Percentiles rank a stretch among this genome's conserved stretches.
phyloP scores from a whole-genome alignment of 2,888 invertebrate genomes.

The Himalopsyche japonica region DNA sequence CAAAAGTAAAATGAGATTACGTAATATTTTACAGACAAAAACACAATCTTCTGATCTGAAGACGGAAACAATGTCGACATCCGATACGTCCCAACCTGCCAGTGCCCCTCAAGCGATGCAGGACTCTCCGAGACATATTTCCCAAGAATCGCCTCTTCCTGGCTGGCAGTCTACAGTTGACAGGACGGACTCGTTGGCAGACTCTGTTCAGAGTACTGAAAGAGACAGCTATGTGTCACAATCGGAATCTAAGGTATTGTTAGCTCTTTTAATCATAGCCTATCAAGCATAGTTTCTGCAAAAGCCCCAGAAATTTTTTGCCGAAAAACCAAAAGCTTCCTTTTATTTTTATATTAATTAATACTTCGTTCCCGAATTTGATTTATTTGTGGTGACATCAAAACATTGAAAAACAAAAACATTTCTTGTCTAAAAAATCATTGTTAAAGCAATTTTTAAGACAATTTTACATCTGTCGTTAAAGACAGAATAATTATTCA shows the following conservation, averaged over 20 bases:
- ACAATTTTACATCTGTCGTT: too few relatives aligned
- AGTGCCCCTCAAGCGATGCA: neutral
- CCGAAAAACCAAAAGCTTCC: too few relatives aligned
- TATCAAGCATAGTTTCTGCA: too few relatives aligned
- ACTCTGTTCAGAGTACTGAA: constrained; percentile 46
- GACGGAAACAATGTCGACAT: constrained; percentile 55
- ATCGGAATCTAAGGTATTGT: constrained; percentile 56
- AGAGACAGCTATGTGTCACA: constrained; percentile 53
- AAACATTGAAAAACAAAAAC: too few relatives aligned
- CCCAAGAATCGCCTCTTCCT: neutral
- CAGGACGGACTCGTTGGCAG: constrained; percentile 55
- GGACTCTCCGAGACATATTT: neutral
- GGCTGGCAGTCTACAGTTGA: constrained; percentile 47
- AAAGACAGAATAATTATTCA: too few relatives aligned
- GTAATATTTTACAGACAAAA: neutral
- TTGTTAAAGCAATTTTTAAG: too few relatives aligned
- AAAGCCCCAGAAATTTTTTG: too few relatives aligned
- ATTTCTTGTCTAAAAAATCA: too few relatives aligned
- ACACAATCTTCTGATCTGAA: constrained; percentile 12
- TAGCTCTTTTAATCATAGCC: too few relatives aligned
- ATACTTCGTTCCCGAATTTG: too few relatives aligned
- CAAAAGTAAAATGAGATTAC: neutral
- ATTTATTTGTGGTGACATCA: too few relatives aligned
- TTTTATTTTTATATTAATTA: too few relatives aligned
- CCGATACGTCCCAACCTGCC: constrained; percentile 51